Evolutionary conservation across 1,140 invertebrate species (phyloP).

Genomic region (Aphis gossypii): DNA sequence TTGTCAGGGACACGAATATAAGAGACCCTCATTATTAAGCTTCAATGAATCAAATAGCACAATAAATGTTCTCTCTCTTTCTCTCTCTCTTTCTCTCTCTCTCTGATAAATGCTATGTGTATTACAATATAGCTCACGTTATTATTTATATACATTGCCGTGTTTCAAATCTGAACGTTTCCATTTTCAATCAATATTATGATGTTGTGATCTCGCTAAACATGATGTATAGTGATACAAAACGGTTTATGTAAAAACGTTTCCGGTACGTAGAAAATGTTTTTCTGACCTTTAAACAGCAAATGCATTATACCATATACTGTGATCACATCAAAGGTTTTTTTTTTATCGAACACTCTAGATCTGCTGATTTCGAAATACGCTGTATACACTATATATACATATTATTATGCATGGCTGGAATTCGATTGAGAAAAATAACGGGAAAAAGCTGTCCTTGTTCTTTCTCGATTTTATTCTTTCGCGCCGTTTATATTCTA

Average conservation of each 20-base stretch:
- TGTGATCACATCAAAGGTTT: not conserved
- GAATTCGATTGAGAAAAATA: not conserved
- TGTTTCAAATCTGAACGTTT: not conserved
- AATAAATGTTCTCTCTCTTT: not conserved
- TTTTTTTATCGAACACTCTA: not conserved
- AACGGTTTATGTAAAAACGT: not conserved
- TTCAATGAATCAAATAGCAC: not conserved
- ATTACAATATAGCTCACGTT: not conserved
- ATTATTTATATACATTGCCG: not conserved
- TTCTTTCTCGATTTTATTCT: not conserved
- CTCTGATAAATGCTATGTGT: not conserved
- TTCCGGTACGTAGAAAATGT: not conserved
- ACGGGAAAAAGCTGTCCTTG: not conserved
- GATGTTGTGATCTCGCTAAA: not conserved
- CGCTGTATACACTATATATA: not conserved
- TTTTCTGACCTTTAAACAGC: not conserved
- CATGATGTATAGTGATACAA: not conserved
- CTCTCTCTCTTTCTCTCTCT: too few relatives aligned
- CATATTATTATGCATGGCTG: not conserved
- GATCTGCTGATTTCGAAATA: not conserved
- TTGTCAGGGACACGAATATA: constrained; percentile 1
- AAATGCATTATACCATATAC: not conserved
- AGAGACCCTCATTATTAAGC: not conserved
- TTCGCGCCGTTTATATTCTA: not conserved
- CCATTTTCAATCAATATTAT: not conserved